Percentiles rank a stretch among this genome's conserved stretches.
phyloP scores from a whole-genome alignment of 2,797 vertebrate genomes.

The Hapalemur alaotrensis region DNA sequence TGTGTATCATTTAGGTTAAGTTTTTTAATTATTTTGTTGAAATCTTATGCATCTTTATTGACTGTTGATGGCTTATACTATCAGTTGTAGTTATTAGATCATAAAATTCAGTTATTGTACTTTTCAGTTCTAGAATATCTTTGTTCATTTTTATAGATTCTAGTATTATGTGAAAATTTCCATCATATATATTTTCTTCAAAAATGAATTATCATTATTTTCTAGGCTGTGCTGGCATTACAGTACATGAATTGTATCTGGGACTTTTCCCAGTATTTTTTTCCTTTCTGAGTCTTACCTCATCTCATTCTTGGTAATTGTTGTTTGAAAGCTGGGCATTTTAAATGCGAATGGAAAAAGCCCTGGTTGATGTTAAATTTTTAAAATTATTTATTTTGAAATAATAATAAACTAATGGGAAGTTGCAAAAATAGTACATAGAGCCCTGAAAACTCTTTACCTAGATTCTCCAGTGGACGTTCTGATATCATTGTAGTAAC shows the following conservation, averaged over 20 bases:
- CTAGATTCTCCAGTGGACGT: neutral
- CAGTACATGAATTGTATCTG: neutral
- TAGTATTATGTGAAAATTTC: neutral
- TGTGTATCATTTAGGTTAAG: neutral
- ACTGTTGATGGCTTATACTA: neutral
- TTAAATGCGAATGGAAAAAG: neutral
- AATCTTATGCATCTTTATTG: neutral
- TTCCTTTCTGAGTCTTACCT: neutral
- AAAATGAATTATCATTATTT: neutral
- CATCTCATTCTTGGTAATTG: neutral
- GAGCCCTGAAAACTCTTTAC: neutral
- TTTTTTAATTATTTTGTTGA: neutral
- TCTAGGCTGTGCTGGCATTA: neutral
- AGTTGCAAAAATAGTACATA: neutral
- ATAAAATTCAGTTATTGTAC: neutral
- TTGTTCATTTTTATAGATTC: neutral
- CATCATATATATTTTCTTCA: neutral
- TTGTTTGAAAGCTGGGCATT: conserved; percentile 1
- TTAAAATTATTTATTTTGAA: neutral
- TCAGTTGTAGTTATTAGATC: neutral
- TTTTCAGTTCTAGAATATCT: neutral
- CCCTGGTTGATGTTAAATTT: neutral
- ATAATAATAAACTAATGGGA: neutral
- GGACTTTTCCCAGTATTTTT: neutral
- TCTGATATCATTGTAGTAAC: neutral